Evolutionary conservation across 2,113 vertebrate species (phyloP).

Genomic region (Hypomesus transpacificus): DNA sequence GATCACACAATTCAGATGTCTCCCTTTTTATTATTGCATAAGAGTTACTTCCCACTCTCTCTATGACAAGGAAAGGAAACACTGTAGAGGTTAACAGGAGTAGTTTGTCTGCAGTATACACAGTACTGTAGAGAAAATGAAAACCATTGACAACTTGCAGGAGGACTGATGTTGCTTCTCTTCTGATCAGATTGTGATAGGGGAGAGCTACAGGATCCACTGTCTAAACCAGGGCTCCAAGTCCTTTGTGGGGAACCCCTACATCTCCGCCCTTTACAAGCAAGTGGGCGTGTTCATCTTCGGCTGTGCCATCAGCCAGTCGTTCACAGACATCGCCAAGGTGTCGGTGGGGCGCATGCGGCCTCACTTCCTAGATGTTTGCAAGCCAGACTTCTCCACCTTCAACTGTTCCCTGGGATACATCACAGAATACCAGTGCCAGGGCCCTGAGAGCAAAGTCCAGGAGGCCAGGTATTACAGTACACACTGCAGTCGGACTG

Average conservation of each 20-base stretch:
- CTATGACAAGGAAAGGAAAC: no score
- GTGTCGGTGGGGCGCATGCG: conserved; percentile 88
- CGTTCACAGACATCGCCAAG: conserved; percentile 90
- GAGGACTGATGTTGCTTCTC: background rate
- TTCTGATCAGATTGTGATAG: conserved; percentile 71
- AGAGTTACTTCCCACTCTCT: no score
- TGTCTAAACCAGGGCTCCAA: conserved; percentile 72
- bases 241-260: conserved; percentile 86
- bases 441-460: conserved; percentile 71
- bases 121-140: background rate
- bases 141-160: no score
- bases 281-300: conserved; percentile 83
- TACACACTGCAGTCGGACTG: background rate
- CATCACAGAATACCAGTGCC: conserved; percentile 79
- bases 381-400: conserved; percentile 72
- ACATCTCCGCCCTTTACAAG: conserved; percentile 85
- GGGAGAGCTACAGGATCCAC: conserved; percentile 86
- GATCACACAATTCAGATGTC: no score
- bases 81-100: no score
- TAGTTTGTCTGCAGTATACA: background rate
- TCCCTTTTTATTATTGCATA: no score
- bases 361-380: conserved; percentile 88
- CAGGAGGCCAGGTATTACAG: conserved; percentile 84
- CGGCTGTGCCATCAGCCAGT: conserved; percentile 81
- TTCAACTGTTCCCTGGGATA: conserved; percentile 86